These are phyloP conservation scores for Drosophila baimaii DNA, from an alignment of 1,140 invertebrate species.

Conservation along the genomic window DNA sequence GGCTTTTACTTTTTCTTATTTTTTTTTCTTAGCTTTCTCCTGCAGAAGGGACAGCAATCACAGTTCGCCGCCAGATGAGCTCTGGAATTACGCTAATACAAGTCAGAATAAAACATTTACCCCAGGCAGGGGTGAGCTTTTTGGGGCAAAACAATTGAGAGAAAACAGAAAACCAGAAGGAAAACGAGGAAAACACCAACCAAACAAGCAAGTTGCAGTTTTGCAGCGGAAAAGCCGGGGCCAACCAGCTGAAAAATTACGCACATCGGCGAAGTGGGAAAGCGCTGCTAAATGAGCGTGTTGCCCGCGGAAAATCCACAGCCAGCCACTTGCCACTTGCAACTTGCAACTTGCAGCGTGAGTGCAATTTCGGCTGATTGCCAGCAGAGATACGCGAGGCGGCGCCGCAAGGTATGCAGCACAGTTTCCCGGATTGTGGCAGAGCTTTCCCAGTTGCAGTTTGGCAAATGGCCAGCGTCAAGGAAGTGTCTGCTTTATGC, in stretches of 20 bases:
- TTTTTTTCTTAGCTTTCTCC: too few species aligned
- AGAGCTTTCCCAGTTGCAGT: background rate
- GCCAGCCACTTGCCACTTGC: slow-evolving; percentile 7
- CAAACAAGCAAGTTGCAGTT: slow-evolving; percentile 2
- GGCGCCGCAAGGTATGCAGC: slow-evolving; percentile 44
- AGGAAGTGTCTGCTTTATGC: background rate
- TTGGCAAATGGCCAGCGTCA: background rate
- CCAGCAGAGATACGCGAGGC: slow-evolving; percentile 41
- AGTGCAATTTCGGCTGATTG: slow-evolving; percentile 66
- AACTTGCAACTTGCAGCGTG: slow-evolving; percentile 13
- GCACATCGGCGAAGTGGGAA: slow-evolving; percentile 40
- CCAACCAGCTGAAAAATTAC: slow-evolving; percentile 70
- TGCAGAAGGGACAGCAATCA: slow-evolving; percentile 49
- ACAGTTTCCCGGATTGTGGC: slow-evolving; percentile 10
- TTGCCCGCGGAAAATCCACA: slow-evolving; percentile 40
- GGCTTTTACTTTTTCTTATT: background rate
- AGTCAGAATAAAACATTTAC: slow-evolving; percentile 63
- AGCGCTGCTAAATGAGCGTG: slow-evolving; percentile 65
- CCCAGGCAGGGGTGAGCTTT: slow-evolving; percentile 3
- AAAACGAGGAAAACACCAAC: too few species aligned
- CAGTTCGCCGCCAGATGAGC: slow-evolving; percentile 65
- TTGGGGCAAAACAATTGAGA: slow-evolving; percentile 59
- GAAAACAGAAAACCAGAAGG: slow-evolving; percentile 6
- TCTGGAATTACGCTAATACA: slow-evolving; percentile 69
- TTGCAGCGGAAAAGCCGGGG: slow-evolving; percentile 19